Evolutionary conservation across 2,888 invertebrate genomes (phyloP), one percentile per base, ranked within the genome.

Genomic region (Plutella xylostella): DNA sequence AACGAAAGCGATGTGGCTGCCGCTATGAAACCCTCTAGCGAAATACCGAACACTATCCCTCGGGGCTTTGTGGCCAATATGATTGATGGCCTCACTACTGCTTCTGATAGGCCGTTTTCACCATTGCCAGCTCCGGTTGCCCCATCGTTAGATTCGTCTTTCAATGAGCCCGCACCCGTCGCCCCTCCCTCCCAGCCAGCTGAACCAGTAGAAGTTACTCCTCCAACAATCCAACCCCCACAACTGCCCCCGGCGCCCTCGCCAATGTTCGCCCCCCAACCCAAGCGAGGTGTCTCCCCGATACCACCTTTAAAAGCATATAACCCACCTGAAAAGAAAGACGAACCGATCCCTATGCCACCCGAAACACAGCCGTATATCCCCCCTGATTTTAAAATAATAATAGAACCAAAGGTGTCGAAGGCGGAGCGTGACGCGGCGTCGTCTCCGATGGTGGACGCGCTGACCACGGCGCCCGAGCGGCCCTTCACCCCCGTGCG

Each of bases 1-100:
- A n/a, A n/a, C n/a, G n/a, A n/a, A 15, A 7, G 9, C 9, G 34
- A 34, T 15, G 17, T 34, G 5, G 15, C 34, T 15, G 33, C 50
- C 21, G 52, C 49, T 42, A 50, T 51, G 41, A 56, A 55, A 46
- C 51, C 54, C n/a, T 60, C 85, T 9, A 70, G 78, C 9, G 78
- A 80, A 48, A 79, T 88, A 31, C 83, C 86, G 47, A 89, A 89
- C 58, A 63, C 86, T 11, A 76, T 84, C 2, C 87, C 89, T 1
- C 86, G 87, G 56, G 86, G 87, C 55, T 90, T 45, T 46, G 65
- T 87, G 45, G 34, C 30, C 33, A 86, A 89, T n/a, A 87, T 92
- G 87, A 77, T 90, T 18, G 87, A 88, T 48, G 92, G 90, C 12
- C 68, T 92, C 46, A 92, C 91, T 1, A 90, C 89, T 11, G 91